phyloP scores from a whole-genome alignment of 1,140 invertebrate genomes.

The honey bee (Apis mellifera) region Amel_HAv3.1 CM009945.2:6487501-6488000 shows the following conservation, averaged over 20 bases:
- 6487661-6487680: neutral
- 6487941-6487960: neutral
- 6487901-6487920: neutral
- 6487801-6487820: neutral
- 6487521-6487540: neutral
- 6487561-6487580: conserved; percentile 11
- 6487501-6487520: neutral
- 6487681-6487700: neutral
- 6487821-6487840: neutral
- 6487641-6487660: neutral
- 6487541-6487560: conserved; percentile 18
- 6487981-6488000: conserved; percentile 11
- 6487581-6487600: conserved; percentile 40
- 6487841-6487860: neutral
- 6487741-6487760: conserved; percentile 8
- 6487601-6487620: neutral
- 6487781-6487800: conserved; percentile 16
- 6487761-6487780: conserved; percentile 33
- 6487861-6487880: neutral
- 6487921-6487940: neutral
- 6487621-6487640: neutral
- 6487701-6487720: neutral
- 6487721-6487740: neutral
- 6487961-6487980: neutral
- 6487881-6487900: neutral